Evolutionary conservation across 2,888 invertebrate genomes (phyloP).

Genomic region (Hemithea aestivaria): DNA sequence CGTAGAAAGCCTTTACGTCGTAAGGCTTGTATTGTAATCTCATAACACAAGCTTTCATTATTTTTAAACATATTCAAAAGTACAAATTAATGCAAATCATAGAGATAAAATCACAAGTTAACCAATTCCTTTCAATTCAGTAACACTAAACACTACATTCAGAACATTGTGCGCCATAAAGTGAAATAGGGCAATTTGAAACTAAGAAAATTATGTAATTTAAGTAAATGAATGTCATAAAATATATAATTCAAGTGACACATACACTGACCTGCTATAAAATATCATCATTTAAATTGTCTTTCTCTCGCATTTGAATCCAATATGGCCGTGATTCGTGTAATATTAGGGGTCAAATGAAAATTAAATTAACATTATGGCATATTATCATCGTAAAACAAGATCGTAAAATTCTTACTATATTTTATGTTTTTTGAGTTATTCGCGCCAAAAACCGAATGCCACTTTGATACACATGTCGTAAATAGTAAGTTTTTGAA

Average conservation of each 20-base stretch:
- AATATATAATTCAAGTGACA: slow-evolving; percentile 27
- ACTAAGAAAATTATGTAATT: slow-evolving; percentile 18
- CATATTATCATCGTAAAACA: slow-evolving; percentile 4
- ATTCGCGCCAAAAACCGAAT: slow-evolving; percentile 36
- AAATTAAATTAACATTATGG: slow-evolving; percentile 31
- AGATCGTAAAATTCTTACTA: slow-evolving; percentile 27
- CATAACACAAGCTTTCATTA: too few relatives aligned
- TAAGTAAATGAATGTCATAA: slow-evolving; percentile 19
- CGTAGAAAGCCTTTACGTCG: too few relatives aligned
- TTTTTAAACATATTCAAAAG: too few relatives aligned
- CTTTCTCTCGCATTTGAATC: slow-evolving; percentile 22
- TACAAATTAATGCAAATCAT: not conserved
- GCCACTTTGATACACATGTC: slow-evolving; percentile 37
- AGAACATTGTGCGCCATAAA: slow-evolving; percentile 6
- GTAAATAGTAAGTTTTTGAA: slow-evolving; percentile 35
- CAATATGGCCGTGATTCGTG: slow-evolving; percentile 18
- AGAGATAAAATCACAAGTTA: not conserved
- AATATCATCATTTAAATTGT: slow-evolving; percentile 29
- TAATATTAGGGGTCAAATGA: slow-evolving; percentile 19
- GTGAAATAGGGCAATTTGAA: slow-evolving; percentile 11
- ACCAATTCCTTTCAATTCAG: slow-evolving; percentile 8
- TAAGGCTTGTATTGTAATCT: too few relatives aligned
- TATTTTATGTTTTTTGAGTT: slow-evolving; percentile 23
- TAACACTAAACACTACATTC: slow-evolving; percentile 7
- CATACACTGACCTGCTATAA: slow-evolving; percentile 19